A percentile compares a stretch with the other conserved stretches of the same genome.
These are phyloP conservation scores for Margarornis squamiger DNA, from an alignment of 2,797 vertebrate species.

Conservation along the genomic window DNA sequence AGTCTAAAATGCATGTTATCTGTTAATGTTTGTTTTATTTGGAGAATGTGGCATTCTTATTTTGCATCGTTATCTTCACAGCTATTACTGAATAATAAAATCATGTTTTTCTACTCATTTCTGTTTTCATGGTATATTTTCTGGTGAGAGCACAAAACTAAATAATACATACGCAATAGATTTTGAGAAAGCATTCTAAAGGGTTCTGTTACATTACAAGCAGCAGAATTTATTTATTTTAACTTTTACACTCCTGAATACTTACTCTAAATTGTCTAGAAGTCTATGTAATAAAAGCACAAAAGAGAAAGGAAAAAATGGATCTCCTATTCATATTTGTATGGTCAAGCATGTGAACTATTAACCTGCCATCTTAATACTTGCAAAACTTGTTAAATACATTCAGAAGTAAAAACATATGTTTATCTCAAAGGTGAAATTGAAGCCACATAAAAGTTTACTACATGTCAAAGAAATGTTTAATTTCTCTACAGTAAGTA, in stretches of 20 bases:
- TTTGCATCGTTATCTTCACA: neutral
- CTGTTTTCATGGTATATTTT: neutral
- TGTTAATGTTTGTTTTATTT: neutral
- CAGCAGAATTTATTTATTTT: neutral
- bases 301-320: neutral
- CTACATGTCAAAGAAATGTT: neutral
- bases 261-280: neutral
- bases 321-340: neutral
- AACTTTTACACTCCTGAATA: neutral
- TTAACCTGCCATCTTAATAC: neutral
- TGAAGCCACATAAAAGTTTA: neutral
- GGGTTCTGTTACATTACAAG: neutral
- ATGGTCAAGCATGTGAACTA: neutral
- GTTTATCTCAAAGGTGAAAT: neutral
- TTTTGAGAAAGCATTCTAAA: slow-evolving; percentile 5
- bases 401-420: neutral
- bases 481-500: neutral
- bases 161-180: neutral
- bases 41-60: neutral
- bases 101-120: neutral
- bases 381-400: neutral
- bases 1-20: neutral
- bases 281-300: neutral
- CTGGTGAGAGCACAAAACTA: neutral
- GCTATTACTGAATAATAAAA: slow-evolving; percentile 8